Base-by-base conservation (phyloP, 2,113 vertebrate genomes). In the Helogale parvula region DNA sequence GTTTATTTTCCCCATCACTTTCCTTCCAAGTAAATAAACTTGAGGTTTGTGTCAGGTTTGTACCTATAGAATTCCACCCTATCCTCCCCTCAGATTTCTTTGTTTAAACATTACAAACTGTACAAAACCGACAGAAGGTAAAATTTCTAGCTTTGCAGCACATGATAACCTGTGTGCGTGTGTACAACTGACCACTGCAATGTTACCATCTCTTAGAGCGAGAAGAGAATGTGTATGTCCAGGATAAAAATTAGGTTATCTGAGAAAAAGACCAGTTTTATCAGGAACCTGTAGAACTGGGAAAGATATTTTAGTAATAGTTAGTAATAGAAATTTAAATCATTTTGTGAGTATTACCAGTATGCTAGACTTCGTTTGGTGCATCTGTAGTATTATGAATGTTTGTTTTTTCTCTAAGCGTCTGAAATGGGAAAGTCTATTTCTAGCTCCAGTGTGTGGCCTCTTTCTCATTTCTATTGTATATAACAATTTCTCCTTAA, bases 401-500 rank as follows among this genome's bases (percentile, higher is more conserved):
- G 33, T 87, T 92, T 63, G 74, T 25, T 85, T 95, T 82, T 52
- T 74, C 60, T 60, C 79, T 57, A 93, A 71, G 14, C 33, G 93
- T 77, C 47, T 97, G 21, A 97, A 88, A 80, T 93, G 17, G 33
- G 27, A 96, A 23, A 45, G 85, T 90, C 66, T 93, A 85, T 16
- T 69, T 93, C 35, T 45, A 90, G 38, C 69, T 77, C 57, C 0
- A 89, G 27, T 38, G 21, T 54, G 57, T 31, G 25, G 33, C 4
- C 9, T 93, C 72, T 96, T 91, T 81, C 76, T 80, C 38, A 88
- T 68, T 63, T 88, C 50, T 81, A 57, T n/a, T 54, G 69, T 33
- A 66, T 50, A 72, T 33, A 83, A 77, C 16, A 96, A 76, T 93
- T 96, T 90, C 16, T 54, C 94, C 29, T 72, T 17, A 50, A 82